A percentile compares a stretch with the other conserved stretches of the same genome.
phyloP scores from a whole-genome alignment of 1,140 invertebrate species.

The Pemphigus obesinymphae region DNA sequence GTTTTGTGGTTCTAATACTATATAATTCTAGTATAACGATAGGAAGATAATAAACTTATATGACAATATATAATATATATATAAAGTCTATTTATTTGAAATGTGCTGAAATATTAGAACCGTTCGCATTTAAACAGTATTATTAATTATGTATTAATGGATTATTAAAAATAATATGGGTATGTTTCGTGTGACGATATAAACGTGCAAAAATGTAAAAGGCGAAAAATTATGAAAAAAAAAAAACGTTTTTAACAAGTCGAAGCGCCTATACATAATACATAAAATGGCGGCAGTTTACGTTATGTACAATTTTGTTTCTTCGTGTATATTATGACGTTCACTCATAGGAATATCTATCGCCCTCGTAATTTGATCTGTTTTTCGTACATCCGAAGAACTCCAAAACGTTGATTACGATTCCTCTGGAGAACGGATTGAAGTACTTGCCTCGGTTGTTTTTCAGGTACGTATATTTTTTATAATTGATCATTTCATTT shows the following conservation, averaged over 20 bases:
- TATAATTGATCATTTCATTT: conserved; percentile 91
- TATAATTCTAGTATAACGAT: too few relatives aligned
- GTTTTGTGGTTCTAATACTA: too few relatives aligned
- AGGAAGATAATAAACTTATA: too few relatives aligned
- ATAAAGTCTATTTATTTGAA: not conserved
- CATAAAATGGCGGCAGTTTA: not conserved
- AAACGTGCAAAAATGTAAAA: not conserved
- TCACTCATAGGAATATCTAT: not conserved
- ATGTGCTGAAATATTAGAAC: not conserved
- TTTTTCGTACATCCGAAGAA: conserved; percentile 59
- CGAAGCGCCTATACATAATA: too few relatives aligned
- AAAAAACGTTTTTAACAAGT: too few relatives aligned
- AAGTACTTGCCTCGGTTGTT: conserved; percentile 80
- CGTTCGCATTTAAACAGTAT: not conserved
- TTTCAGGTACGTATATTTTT: conserved; percentile 79
- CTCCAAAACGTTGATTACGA: conserved; percentile 79
- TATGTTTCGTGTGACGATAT: not conserved
- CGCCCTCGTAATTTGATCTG: not conserved
- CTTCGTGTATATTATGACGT: not conserved
- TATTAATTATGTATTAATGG: not conserved
- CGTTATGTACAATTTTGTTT: not conserved
- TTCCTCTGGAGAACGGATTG: conserved; percentile 83
- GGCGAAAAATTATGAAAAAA: not conserved
- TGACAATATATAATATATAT: not conserved
- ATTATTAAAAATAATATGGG: not conserved